Evolutionary conservation across 2,797 vertebrate species (phyloP).

Genomic region (Poeciliopsis gracilis): DNA sequence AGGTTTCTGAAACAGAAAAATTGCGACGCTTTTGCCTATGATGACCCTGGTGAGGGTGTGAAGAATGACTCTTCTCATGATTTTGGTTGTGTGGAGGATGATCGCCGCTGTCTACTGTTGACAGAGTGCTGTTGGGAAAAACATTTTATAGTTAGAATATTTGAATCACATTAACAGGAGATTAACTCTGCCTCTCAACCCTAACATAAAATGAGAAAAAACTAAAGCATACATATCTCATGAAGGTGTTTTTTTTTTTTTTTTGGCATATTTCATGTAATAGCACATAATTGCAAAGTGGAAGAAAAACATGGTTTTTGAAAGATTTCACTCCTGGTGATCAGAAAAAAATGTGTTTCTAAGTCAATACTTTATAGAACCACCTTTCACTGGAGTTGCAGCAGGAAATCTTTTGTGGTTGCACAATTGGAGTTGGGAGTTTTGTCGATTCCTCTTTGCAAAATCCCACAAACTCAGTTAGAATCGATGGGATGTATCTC

Average conservation of each 20-base stretch:
- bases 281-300: background rate
- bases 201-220: background rate
- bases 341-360: background rate
- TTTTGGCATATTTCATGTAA: background rate
- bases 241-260: background rate
- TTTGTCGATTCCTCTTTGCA: background rate
- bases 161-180: background rate
- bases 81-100: conserved; percentile 43
- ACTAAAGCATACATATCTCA: background rate
- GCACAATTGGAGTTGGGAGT: background rate
- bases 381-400: background rate
- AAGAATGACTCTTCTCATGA: conserved; percentile 40
- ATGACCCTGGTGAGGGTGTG: conserved; percentile 46
- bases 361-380: background rate
- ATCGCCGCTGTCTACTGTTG: conserved; percentile 63
- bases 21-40: conserved; percentile 53
- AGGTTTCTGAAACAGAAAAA: conserved; percentile 56
- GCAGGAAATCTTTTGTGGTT: background rate
- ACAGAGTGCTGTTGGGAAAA: conserved; percentile 55
- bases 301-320: background rate
- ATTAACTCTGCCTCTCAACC: background rate
- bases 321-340: background rate
- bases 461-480: background rate
- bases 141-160: conserved; percentile 14
- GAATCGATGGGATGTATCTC: background rate